Evolutionary conservation across 2,888 invertebrate species (phyloP).

Genomic region (Agrilus biguttatus): DNA sequence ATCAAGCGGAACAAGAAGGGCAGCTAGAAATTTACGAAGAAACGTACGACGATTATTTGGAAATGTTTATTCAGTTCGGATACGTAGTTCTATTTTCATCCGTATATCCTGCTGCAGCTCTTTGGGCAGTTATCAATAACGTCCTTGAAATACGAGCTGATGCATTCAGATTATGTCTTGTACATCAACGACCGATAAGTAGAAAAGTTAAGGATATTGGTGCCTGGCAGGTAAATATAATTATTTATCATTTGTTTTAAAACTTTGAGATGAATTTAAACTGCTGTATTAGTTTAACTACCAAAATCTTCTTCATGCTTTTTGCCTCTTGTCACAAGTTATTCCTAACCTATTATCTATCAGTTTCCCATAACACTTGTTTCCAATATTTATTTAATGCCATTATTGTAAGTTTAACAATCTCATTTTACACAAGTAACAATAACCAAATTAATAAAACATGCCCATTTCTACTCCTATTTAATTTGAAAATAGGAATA

Average conservation of each 20-base stretch:
- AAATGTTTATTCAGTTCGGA: constrained; percentile 67
- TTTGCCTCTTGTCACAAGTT: too few species aligned
- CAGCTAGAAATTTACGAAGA: constrained; percentile 58
- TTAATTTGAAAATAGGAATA: too few species aligned
- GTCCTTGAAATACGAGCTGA: constrained; percentile 60
- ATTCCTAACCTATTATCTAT: too few species aligned
- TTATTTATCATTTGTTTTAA: background rate
- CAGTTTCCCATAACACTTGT: too few species aligned
- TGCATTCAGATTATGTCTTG: constrained; percentile 57
- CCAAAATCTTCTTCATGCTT: too few species aligned
- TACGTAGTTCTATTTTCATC: constrained; percentile 66
- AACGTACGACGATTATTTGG: constrained; percentile 63
- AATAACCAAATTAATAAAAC: too few species aligned
- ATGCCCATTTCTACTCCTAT: too few species aligned
- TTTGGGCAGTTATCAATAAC: constrained; percentile 61
- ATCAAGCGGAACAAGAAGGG: constrained; percentile 40
- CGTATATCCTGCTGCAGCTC: constrained; percentile 59
- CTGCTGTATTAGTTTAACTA: too few species aligned
- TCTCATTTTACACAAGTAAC: too few species aligned
- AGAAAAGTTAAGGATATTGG: constrained; percentile 54
- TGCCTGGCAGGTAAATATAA: constrained; percentile 56
- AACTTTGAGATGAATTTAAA: too few species aligned
- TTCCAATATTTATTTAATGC: background rate
- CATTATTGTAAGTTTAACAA: too few species aligned
- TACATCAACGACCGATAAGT: constrained; percentile 53